Percentiles rank a stretch among this genome's conserved stretches.
Conservation (phyloP, 2,797 vertebrate species). For the Muscicapa striata region DNA sequence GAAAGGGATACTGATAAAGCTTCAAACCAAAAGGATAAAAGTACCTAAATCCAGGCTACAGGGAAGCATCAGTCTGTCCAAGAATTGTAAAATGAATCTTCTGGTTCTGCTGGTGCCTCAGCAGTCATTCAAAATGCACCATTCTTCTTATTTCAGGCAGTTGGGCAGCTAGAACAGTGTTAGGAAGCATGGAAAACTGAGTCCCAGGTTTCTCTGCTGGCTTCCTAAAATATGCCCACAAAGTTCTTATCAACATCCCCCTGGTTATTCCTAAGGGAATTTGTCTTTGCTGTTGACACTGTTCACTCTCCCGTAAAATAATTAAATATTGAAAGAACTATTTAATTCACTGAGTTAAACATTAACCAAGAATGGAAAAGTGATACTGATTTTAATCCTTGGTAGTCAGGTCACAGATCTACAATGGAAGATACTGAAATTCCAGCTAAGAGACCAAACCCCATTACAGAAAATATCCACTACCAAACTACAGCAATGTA, state of each 20-base stretch:
- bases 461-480: neutral
- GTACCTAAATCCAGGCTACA: slow-evolving; percentile 45
- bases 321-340: slow-evolving; percentile 67
- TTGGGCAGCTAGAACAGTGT: neutral
- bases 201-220: neutral
- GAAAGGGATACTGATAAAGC: neutral
- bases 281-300: neutral
- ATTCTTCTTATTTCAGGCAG: neutral
- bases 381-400: slow-evolving; percentile 62
- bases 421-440: slow-evolving; percentile 51
- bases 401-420: slow-evolving; percentile 34
- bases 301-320: slow-evolving; percentile 30
- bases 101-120: neutral
- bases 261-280: slow-evolving; percentile 15
- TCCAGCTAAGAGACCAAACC: slow-evolving; percentile 40
- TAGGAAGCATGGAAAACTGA: neutral
- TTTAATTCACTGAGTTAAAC: slow-evolving; percentile 67
- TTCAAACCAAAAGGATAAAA: neutral
- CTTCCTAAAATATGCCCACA: neutral
- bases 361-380: slow-evolving; percentile 58
- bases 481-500: neutral
- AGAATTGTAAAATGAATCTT: neutral
- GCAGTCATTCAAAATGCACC: neutral
- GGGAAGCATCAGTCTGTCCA: slow-evolving; percentile 20
- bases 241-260: neutral